Base-by-base conservation (phyloP, 2,888 invertebrate species). In the Cheilosia vulpina region DNA sequence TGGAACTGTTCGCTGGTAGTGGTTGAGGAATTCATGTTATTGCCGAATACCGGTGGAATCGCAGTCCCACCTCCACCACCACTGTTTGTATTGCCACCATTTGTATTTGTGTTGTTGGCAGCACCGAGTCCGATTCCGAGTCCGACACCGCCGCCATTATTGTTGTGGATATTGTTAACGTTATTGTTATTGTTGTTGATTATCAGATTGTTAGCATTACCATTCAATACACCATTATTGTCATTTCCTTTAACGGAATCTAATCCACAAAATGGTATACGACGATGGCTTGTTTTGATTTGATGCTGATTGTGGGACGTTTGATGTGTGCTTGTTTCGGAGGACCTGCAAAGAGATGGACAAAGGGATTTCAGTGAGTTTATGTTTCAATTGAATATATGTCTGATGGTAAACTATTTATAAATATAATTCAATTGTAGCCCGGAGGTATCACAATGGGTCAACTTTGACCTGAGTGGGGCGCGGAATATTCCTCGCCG, bases 181-280 rank as follows among this genome's bases (percentile, higher is more conserved):
- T 82, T 85, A 55, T 80, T 87, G 34, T 78, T 77, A 52, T 78
- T 87, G 77, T 85, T 82, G 81, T 85, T 87, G 73, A 85, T 85
- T 75, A 71, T 87, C 53, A 84, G 53, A 77, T 75, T 77, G 73
- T 66, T 80, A 71, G 69, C 84, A 27, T 60, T 75, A 75, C 83
- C 88, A 81, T 87, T 87, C 73, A 81, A 87, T 87, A 83, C 88
- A 89, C 88, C 89, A 89, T 89, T 89, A 88, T 88, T 89, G 89
- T 89, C 89, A 89, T 89, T 89, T 89, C 89, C 89, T 88, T 89
- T 89, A 88, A 88, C 88, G 89, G 90, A 89, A 88, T 89, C 89
- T 89, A 89, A 88, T 88, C 89, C 90, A 89, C 90, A 90, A 88
- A 90, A 90, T 89, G 90, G 90, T 88, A 90, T 89, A 88, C 90